Evolutionary conservation across 2,113 vertebrate species (phyloP).

Genomic region (Triplophysa siluroides): DNA sequence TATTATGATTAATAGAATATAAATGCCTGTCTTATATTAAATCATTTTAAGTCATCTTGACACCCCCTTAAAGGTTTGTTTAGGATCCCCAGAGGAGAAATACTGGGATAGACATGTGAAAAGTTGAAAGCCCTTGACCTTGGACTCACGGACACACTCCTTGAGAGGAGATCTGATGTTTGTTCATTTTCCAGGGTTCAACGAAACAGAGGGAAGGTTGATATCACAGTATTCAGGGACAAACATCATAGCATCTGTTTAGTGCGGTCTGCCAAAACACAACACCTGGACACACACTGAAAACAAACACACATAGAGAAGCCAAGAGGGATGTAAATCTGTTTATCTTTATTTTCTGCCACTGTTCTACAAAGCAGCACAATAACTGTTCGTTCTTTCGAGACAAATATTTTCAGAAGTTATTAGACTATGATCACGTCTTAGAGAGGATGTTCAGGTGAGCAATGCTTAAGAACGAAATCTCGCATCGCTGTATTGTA

Average conservation of each 20-base stretch:
- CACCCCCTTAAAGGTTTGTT: too few species aligned
- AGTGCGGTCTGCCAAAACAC: background rate
- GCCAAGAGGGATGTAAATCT: background rate
- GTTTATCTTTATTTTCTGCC: background rate
- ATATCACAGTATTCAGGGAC: constrained; percentile 13
- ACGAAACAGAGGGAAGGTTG: background rate
- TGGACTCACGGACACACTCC: background rate
- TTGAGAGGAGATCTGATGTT: background rate
- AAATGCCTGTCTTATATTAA: too few species aligned
- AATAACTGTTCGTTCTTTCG: background rate
- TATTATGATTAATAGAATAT: too few species aligned
- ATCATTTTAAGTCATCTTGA: too few species aligned
- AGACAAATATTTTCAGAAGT: constrained; percentile 1
- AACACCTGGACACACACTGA: constrained; percentile 16
- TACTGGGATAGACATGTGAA: too few species aligned
- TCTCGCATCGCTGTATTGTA: too few species aligned
- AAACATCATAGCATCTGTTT: constrained; percentile 32
- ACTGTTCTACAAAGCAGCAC: constrained; percentile 6
- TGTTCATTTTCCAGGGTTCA: background rate
- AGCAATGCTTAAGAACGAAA: too few species aligned
- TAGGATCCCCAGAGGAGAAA: too few species aligned
- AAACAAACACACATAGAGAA: background rate
- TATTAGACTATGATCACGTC: background rate
- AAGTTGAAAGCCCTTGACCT: too few species aligned
- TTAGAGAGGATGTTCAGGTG: too few species aligned